Base-by-base conservation (phyloP, 2,888 invertebrate genomes). In the Lycophotia porphyrea region DNA sequence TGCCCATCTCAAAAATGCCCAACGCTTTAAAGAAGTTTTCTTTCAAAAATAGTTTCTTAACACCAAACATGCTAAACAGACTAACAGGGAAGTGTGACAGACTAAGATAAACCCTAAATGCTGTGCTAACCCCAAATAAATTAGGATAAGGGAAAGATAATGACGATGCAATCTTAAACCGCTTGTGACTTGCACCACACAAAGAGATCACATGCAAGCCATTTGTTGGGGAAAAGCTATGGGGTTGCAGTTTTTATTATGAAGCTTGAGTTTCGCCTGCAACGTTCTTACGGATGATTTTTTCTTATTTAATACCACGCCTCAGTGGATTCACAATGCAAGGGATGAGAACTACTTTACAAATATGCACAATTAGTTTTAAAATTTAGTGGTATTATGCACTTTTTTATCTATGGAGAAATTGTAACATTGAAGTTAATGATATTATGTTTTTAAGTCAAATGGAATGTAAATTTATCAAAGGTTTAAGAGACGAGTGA, bases 181-280 rank as follows among this genome's bases (percentile, higher is more conserved):
- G 83, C 84, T 81, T 83, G 0, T 84, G 36, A 69, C 87, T 90
- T 91, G 74, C 0, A 78, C 89, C 91, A 85, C 47, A 74, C 85
- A 63, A 80, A 84, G 89, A 92, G 92, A 94, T 94, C 93, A 92
- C 91, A 94, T 94, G 93, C 93, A 93, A 90, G 89, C 93, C 91
- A 93, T 94, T 94, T 93, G 93, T 93, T 90, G 84, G 89, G 88
- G 90, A 88, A 89, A 93, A 93, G 91, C 93, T 93, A 93, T 92
- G 91, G 89, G 92, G 90, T 91, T 93, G 92, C 93, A 92, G 89
- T 93, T 93, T 93, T 93, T 93, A 88, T 88, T 85, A 92, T 90
- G 88, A 89, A 90, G 89, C 91, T 88, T 87, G 89, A 89, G 91
- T 90, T 90, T 91, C 89, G 84, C 81, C 52, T 73, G 88, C 88